Conservation (phyloP, 2,113 vertebrate species). For the Falco punctatus region DNA sequence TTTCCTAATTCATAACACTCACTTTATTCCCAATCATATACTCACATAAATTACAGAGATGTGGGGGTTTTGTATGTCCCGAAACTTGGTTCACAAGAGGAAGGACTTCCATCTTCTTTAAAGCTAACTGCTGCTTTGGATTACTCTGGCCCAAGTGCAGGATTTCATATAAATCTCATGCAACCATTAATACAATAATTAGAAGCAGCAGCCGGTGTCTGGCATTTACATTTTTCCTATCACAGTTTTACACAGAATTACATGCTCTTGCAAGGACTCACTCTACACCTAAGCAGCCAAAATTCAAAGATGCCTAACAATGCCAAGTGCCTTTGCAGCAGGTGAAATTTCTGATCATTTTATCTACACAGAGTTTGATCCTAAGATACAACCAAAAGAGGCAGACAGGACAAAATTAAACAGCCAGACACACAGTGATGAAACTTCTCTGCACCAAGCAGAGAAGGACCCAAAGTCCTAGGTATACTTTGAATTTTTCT, state of each 20-base stretch:
- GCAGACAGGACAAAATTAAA: background rate
- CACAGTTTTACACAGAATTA: background rate
- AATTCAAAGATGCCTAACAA: background rate
- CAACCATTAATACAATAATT: background rate
- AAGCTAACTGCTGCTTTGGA: background rate
- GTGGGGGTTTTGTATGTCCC: too few species aligned
- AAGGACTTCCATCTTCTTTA: background rate
- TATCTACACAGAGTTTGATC: background rate
- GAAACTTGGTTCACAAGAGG: background rate
- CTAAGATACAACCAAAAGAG: background rate
- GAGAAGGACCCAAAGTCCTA: background rate
- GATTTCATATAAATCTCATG: background rate
- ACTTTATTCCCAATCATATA: background rate
- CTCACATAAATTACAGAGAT: background rate
- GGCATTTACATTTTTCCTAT: background rate
- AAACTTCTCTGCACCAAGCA: background rate
- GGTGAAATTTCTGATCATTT: background rate
- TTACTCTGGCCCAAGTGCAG: background rate
- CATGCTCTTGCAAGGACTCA: background rate
- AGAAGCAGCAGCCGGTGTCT: background rate
- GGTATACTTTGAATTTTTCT: background rate
- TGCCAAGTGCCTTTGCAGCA: background rate
- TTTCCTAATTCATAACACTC: background rate
- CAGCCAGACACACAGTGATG: background rate
- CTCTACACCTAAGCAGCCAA: background rate